Base-by-base conservation (phyloP, 2,797 vertebrate species). In the Sciurus carolinensis region DNA sequence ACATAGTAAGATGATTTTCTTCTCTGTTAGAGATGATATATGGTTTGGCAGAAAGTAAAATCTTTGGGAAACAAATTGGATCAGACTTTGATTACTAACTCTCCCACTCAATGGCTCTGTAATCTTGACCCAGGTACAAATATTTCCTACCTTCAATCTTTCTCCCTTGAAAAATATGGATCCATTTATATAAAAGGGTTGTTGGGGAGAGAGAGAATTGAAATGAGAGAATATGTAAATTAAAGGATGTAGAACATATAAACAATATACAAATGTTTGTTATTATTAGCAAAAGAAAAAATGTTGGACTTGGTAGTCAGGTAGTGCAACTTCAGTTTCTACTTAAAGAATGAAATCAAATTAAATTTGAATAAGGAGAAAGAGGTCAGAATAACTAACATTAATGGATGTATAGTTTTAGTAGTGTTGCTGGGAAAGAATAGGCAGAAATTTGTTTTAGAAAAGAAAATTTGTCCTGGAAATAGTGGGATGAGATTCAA, bases 301-400 rank as follows among this genome's bases (percentile, higher is more conserved):
- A 77, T 54, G 1, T 82, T 36, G 83, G 36, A 87, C 44, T 88
- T 86, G 83, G 59, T 80, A 12, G 44, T 52, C 36, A 85, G 67
- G 33, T 26, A 72, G 0, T 64, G 33, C 30, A 88, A 80, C 69
- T 81, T 95, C 77, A 66, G 44, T 88, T 82, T 72, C 20, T 80
- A 96, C 33, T 47, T 81, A 42, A 88, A 69, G 24, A 91, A 85
- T 85, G 66, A 71, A 75, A 77, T 69, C 59, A 18, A 47, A 67
- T 92, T n/a, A 83, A 82, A 90, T 79, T 83, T 75, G 13, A 77
- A 42, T 94, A 90, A 95, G 39, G 44, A 72, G 47, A 90, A 82
- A 20, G n/a, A 94, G 5, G 7, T 30, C 62, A 85, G 24, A 62
- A 73, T 77, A 64, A 52, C 33, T 73, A 86, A 67, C 89, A 62